Evolutionary conservation across 2,797 vertebrate genomes (phyloP).

Genomic region (Sebastes diploproa): DNA sequence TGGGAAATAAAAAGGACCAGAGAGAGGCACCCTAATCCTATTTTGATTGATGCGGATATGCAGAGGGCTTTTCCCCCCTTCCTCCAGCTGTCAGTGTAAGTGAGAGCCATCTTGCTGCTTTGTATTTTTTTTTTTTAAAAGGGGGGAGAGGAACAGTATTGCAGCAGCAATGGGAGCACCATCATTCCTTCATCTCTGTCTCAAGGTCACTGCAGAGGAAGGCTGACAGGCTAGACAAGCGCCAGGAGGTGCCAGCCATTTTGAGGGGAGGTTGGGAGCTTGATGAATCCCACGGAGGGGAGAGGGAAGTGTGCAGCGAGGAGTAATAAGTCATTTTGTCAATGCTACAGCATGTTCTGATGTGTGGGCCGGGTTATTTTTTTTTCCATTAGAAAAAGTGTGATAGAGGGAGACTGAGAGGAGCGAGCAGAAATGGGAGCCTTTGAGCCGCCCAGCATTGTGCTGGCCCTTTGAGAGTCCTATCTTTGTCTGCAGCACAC

Average conservation of each 20-base stretch:
- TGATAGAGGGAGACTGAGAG: slow-evolving; percentile 57
- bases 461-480: slow-evolving; percentile 69
- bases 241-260: slow-evolving; percentile 69
- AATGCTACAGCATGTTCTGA: slow-evolving; percentile 65
- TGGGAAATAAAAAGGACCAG: slow-evolving; percentile 66
- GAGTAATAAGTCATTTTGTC: slow-evolving; percentile 77
- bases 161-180: slow-evolving; percentile 54
- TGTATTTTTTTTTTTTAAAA: slow-evolving; percentile 5
- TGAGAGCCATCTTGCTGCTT: slow-evolving; percentile 41
- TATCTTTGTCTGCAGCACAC: slow-evolving; percentile 73
- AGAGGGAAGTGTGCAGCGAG: slow-evolving; percentile 47
- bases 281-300: slow-evolving; percentile 62
- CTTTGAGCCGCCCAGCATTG: slow-evolving; percentile 65
- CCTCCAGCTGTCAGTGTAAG: slow-evolving; percentile 51
- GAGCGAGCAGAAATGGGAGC: slow-evolving; percentile 50
- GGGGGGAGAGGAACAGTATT: slow-evolving; percentile 11
- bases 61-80: slow-evolving; percentile 13
- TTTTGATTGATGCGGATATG: slow-evolving; percentile 75
- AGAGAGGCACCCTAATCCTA: slow-evolving; percentile 68
- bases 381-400: slow-evolving; percentile 58
- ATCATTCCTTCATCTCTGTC: slow-evolving; percentile 63
- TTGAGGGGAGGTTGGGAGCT: slow-evolving; percentile 54
- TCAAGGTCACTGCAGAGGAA: slow-evolving; percentile 79
- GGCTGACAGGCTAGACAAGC: slow-evolving; percentile 67
- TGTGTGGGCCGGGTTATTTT: slow-evolving; percentile 51